phyloP scores from a whole-genome alignment of 2,113 vertebrate species.

The Lonchura striata region DNA sequence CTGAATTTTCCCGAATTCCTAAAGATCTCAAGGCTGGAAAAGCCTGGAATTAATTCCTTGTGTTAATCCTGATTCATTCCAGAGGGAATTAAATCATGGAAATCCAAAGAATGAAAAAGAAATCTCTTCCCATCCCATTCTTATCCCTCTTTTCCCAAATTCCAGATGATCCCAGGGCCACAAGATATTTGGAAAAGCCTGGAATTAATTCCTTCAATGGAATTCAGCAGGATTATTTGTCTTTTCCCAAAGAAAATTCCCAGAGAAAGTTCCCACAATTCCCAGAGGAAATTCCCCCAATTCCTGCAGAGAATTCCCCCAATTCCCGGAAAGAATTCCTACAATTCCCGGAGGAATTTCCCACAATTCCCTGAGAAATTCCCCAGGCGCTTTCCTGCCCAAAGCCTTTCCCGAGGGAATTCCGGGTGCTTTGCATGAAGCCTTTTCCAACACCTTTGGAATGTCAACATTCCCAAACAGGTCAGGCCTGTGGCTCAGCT shows the following conservation, averaged over 20 bases:
- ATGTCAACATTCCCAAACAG: neutral
- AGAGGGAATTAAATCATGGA: neutral
- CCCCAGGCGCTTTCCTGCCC: rapidly evolving
- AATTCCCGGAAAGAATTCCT: neutral
- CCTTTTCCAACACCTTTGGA: neutral
- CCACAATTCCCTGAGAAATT: neutral
- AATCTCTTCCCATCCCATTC: neutral
- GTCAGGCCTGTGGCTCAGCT: neutral
- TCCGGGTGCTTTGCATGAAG: neutral
- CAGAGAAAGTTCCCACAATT: neutral
- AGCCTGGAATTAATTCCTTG: neutral
- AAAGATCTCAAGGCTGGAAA: neutral
- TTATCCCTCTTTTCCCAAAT: neutral
- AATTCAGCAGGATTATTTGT: neutral
- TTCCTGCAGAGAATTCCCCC: neutral
- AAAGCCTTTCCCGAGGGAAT: neutral
- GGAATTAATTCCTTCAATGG: neutral
- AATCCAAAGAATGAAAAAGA: neutral
- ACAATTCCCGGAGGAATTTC: too few species aligned
- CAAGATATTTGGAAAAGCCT: neutral
- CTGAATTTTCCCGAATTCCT: neutral
- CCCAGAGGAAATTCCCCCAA: neutral
- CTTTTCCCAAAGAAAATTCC: neutral
- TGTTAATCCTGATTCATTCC: too few species aligned
- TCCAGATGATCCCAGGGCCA: neutral